Base-by-base conservation (phyloP, 2,113 vertebrate species). In the Cinclus cinclus region DNA sequence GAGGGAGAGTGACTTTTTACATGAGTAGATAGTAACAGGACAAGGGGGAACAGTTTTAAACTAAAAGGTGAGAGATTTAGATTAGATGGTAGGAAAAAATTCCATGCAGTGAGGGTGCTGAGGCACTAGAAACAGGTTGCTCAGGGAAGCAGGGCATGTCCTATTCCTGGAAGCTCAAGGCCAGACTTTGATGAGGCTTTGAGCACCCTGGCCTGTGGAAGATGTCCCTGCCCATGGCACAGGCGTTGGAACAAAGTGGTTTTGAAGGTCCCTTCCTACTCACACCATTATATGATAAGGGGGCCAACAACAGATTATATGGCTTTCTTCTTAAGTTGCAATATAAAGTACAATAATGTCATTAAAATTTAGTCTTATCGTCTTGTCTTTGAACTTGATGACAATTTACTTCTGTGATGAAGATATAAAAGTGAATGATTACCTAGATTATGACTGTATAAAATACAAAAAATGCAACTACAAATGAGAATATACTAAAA, bases 341-440 rank as follows among this genome's bases (percentile, higher is more conserved):
- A 74, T 64, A 55, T n/a, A 27, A 79, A 53, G 39, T 65, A 79
- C 37, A 59, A 65, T 46, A 55, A 74, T 4, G 53, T 60, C 58
- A 94, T 85, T 62, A 92, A 91, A 92, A 82, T n/a, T 76, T 27
- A 64, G 24, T 37, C 65, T 93, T 89, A 87, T 89, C 80, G 73
- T 50, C 28, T 60, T 13, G 31, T 62, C 81, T 92, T 95, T 94
- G 74, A 94, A 94, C 65, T 76, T 53, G 13, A 80, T 2, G 4
- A 42, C 15, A 75, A 84, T 79, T 92, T 64, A 52, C 30, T 94
- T 87, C 52, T 63, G 23, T 23, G 58, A 91, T 39, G 44, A 82
- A 84, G 82, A 80, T 79, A 69, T 31, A 47, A 49, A 92, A 75
- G 87, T 89, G 41, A 97, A 92, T 76, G 10, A 95, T 95, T 85